Evolutionary conservation across 2,797 vertebrate genomes (phyloP), one percentile per base, ranked within the genome.

Genomic region (Labroides dimidiatus): DNA sequence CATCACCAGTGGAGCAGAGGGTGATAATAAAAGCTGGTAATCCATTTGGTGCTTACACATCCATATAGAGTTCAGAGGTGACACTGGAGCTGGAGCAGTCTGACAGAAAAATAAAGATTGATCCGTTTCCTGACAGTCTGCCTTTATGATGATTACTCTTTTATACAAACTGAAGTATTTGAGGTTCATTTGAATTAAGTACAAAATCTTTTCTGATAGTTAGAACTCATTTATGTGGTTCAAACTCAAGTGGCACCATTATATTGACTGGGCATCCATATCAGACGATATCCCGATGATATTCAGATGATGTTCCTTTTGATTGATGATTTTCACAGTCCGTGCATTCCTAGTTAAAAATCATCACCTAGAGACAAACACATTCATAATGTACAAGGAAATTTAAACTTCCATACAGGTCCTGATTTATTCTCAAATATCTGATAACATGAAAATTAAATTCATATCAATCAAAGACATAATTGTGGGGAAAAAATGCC

Each of bases 21-120:
- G 79, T 71, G 72, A 80, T 85, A 84, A 87, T 83, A 87, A 82
- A 81, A 84, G 71, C 67, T 69, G 60, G 78, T 87, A 89, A 90
- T 91, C 80, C 86, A 86, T 86, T 82, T 82, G 73, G 44, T 73
- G 78, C 78, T 80, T 81, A 84, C 69, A 86, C 81, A 86, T 79
- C 85, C 80, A 73, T 79, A 78, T 72, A 78, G 69, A 82, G 85
- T 84, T 89, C 75, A 87, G 79, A 76, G 82, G 78, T 82, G 62
- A 58, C 62, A 69, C 45, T 70, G 17, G 49, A 64, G 71, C 24
- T 67, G 64, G 20, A 69, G 64, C 21, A 60, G 42, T 60, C 56
- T 57, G 68, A 68, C 59, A 78, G 36, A 39, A 14, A 39, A 66
- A 74, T 72, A 69, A 8, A 59, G 59, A 80, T 52, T 63, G 47